Evolutionary conservation across 2,113 vertebrate genomes (phyloP).

Genomic region (Zapus hudsonius): DNA sequence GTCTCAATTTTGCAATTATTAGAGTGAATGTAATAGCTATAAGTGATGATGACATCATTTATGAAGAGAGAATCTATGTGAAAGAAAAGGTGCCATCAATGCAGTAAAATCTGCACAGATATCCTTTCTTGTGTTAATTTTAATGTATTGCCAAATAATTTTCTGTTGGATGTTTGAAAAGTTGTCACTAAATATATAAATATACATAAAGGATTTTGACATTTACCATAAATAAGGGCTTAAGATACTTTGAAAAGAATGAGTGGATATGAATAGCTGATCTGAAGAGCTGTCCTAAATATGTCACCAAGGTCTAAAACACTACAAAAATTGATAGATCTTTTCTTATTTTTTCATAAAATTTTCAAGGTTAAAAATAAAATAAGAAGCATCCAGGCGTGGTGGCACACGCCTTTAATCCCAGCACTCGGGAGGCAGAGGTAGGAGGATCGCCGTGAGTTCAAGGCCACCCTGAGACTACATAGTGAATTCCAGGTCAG

Average conservation of each 20-base stretch:
- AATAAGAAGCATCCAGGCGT: too few species aligned
- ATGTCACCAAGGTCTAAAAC: slow-evolving; percentile 14
- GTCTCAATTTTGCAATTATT: not conserved
- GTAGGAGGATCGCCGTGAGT: too few species aligned
- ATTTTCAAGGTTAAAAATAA: not conserved
- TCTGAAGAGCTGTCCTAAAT: not conserved
- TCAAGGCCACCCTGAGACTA: too few species aligned
- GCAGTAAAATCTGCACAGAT: not conserved
- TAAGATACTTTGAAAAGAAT: not conserved
- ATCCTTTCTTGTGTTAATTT: not conserved
- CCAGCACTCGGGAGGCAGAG: too few species aligned
- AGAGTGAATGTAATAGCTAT: not conserved
- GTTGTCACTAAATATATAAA: slow-evolving; percentile 22
- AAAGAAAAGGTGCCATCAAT: not conserved
- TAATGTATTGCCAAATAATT: not conserved
- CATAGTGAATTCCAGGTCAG: too few species aligned
- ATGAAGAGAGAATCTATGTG: not conserved
- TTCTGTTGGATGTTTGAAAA: slow-evolving; percentile 6
- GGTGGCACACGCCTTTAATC: too few species aligned
- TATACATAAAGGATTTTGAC: slow-evolving; percentile 3
- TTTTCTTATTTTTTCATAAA: not conserved
- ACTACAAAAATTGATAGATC: not conserved
- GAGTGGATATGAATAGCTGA: not conserved
- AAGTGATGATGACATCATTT: not conserved
- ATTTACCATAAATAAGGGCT: slow-evolving; percentile 4